Evolutionary conservation across 2,797 vertebrate species (phyloP).

Genomic region (Premnoplex brunnescens): DNA sequence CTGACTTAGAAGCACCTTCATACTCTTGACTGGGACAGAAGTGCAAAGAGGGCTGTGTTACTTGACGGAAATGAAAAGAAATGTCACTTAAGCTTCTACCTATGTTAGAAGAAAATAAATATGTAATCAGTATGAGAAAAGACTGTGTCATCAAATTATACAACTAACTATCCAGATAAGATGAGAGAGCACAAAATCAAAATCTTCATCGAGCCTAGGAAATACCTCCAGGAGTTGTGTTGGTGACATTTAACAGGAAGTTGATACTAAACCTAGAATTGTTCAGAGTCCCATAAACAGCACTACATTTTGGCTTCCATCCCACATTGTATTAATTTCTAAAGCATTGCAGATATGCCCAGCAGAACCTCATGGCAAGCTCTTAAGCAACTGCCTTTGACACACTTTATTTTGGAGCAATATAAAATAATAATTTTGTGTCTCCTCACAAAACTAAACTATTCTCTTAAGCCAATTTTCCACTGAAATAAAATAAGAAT

Average conservation of each 20-base stretch:
- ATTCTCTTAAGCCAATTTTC: not conserved
- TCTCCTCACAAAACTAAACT: not conserved
- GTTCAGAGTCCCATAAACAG: not conserved
- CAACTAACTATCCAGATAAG: not conserved
- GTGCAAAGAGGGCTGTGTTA: not conserved
- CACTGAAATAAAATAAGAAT: not conserved
- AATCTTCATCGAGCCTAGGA: not conserved
- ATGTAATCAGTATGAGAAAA: not conserved
- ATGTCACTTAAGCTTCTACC: not conserved
- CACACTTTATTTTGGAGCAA: not conserved
- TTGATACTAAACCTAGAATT: not conserved
- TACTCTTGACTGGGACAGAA: conserved; percentile 5
- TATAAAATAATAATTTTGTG: not conserved
- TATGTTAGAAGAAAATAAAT: not conserved
- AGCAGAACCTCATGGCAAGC: not conserved
- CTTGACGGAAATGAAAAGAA: conserved; percentile 23
- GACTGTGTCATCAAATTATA: not conserved
- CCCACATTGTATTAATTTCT: conserved; percentile 9
- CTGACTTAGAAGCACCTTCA: not conserved
- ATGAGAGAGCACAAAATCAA: not conserved
- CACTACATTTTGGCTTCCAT: not conserved
- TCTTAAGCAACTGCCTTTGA: not conserved
- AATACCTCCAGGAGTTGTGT: not conserved
- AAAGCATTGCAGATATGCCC: not conserved
- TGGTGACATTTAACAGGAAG: not conserved